Evolutionary conservation across 2,888 invertebrate species (phyloP), one percentile per base, ranked within the genome.

Genomic region (Sphaeridia pumilis): DNA sequence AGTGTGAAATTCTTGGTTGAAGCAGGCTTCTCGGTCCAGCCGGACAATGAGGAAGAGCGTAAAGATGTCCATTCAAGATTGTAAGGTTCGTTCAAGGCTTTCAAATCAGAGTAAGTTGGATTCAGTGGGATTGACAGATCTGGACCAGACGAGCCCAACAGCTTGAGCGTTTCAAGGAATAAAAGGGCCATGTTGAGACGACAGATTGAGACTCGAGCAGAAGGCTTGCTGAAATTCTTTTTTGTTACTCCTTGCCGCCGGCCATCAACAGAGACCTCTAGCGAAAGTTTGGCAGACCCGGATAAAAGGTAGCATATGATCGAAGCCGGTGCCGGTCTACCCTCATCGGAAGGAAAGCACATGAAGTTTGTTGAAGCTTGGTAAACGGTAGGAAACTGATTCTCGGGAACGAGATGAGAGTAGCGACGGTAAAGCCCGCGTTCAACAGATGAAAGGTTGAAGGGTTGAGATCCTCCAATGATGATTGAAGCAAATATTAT

Each of bases 171-270:
- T 25, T 41, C 25, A 10, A 44, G 20, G 35, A 50, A 50, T 26
- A 35, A 17, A 17, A 24, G 24, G 24, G 31, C 24, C 14, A 43
- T 3, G 22, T 44, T 43, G 20, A 17, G 20, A 20, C 50, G 43
- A 44, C 74, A 74, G 55, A 77, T 70, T 54, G 67, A 67, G 22
- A 76, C 67, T 57, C 72, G 66, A 5, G 72, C 70, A 48, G 67
- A 64, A 27, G 67, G 61, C 20, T 70, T 71, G 24, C 69, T 63
- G 12, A 67, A 58, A 55, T 72, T 73, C 66, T 82, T 85, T 67
- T 82, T 85, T 0, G 86, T 87, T 1, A 80, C 73, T 3, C 90
- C 90, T 68, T 85, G 81, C 58, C 80, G 84, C 65, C 76, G 78
- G 3, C 92, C 90, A 67, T 82, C 79, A 0, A 87, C 82, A 21